phyloP scores from a whole-genome alignment of 2,888 invertebrate genomes.

The Aromia moschata region DNA sequence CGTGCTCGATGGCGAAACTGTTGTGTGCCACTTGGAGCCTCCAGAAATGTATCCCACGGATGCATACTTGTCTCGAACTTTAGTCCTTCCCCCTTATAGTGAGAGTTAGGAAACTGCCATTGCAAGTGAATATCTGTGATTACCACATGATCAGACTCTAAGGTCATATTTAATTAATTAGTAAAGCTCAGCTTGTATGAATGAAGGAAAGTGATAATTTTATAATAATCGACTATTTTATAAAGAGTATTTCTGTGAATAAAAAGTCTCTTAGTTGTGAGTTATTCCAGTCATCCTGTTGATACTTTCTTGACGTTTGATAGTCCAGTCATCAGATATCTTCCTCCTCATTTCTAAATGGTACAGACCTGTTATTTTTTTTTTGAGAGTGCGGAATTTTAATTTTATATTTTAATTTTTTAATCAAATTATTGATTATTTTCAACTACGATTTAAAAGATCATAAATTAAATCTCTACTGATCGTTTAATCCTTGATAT shows the following conservation, averaged over 20 bases:
- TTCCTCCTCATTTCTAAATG: too few relatives aligned
- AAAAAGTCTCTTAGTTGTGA: slow-evolving; percentile 59
- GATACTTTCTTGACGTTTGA: slow-evolving; percentile 27
- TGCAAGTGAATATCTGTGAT: slow-evolving; percentile 66
- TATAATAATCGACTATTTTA: slow-evolving; percentile 63
- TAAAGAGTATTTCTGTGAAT: slow-evolving; percentile 57
- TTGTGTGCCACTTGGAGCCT: slow-evolving; percentile 86
- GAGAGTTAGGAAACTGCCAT: slow-evolving; percentile 67
- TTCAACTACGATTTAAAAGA: too few relatives aligned
- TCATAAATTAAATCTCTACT: too few relatives aligned
- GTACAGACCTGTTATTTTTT: too few relatives aligned
- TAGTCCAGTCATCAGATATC: background rate
- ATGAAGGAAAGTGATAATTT: slow-evolving; percentile 63
- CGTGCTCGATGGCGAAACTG: slow-evolving; percentile 85
- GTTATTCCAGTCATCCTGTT: slow-evolving; percentile 58
- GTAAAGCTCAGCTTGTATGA: slow-evolving; percentile 61
- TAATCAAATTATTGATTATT: too few relatives aligned
- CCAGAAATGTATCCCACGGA: slow-evolving; percentile 65
- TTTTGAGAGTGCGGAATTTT: too few relatives aligned
- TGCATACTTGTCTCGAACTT: slow-evolving; percentile 65
- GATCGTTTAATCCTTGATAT: too few relatives aligned
- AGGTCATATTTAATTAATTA: slow-evolving; percentile 55
- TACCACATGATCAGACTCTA: slow-evolving; percentile 61
- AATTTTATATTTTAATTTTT: too few relatives aligned
- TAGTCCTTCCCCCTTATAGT: slow-evolving; percentile 70